Evolutionary conservation across 2,888 invertebrate species (phyloP), one percentile per base, ranked within the genome.

Genomic region (Polylopha cassiicola): DNA sequence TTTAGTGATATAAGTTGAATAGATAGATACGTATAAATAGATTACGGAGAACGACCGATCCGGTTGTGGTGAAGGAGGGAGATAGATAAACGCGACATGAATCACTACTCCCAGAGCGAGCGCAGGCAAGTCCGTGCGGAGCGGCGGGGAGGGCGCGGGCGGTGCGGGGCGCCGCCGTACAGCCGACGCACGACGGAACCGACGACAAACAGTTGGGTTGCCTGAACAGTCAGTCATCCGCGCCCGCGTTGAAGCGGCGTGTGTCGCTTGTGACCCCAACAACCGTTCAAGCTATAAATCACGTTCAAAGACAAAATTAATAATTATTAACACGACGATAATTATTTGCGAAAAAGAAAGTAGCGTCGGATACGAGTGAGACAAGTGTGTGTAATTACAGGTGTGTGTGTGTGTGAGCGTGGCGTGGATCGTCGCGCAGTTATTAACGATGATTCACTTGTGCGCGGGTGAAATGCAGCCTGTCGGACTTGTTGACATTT

Each of bases 51-150:
- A 80, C 79, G 75, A 78, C 77, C 85, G 84, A 84, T 82, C 82
- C 80, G 81, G 82, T 84, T 80, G 82, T 78, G 75, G 73, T 68
- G 82, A 81, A 82, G 79, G 81, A 82, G 80, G 73, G 84, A 85
- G 85, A 85, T 81, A 82, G 84, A 82, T 81, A 82, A 82, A 81
- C 80, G 78, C 84, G 78, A 81, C 82, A 82, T 85, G 84, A 85
- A 85, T 85, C 84, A 85, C 84, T 85, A 81, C 78, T 77, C 44
- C 42, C 71, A 68, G 74, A 74, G 73, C 69, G 68, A 67, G 73
- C 72, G 69, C 72, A 73, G 70, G 27, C 44, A 43, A 67, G 70
- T 62, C 63, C 58, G 73, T 61, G 68, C 67, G 68, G 65, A 53
- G 74, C 58, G 73, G 59, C 73, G 55, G 52, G 50, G 48, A 36